Evolutionary conservation across 2,888 invertebrate species (phyloP), one percentile per base, ranked within the genome.

Genomic region (Cephalotes varians): DNA sequence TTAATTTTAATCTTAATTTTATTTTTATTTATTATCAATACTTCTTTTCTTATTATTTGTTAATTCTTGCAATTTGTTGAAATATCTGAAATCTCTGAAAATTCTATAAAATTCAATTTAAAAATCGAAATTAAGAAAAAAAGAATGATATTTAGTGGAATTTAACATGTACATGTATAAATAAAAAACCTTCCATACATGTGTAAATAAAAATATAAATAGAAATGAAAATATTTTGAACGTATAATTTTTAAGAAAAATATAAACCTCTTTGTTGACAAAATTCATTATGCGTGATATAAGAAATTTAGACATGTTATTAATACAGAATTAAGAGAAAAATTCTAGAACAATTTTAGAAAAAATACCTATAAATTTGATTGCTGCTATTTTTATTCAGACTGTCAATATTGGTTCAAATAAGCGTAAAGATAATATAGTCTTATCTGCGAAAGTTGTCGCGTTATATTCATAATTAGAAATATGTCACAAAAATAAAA

Each of bases 401-500:
- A 51, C 12, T 34, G 28, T 18, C 76, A 76, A 76, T 51, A n/a
- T 65, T 28, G 15, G 0, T 31, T 64, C 28, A 54, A 76, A 9
- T 54, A 76, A 9, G 28, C 6, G 28, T 40, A 28, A 76, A 65
- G 64, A 76, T 76, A 76, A 76, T 49, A 25, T 15, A 51, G 4
- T 18, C 62, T 62, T 74, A 64, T 64, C 25, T 74, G 6, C 3
- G 2, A 44, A 21, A 73, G 34, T 47, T 51, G 7, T 25, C n/a
- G 4, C 28, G 49, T 7, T 58, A 40, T 12, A 74, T 21, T 21
- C 15, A 28, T 0, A 51, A 65, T 40, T 76, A 64, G 15, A 15
- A 64, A 40, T 76, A n/a, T 64, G 12, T 2, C n/a, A 28, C 12
- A 28, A 4, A 28, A 4, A 15, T 28, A 18, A 54, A 65, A 5